Evolutionary conservation across 2,888 invertebrate species (phyloP), one percentile per base, ranked within the genome.

Genomic region (Ophonus ardosiacus): DNA sequence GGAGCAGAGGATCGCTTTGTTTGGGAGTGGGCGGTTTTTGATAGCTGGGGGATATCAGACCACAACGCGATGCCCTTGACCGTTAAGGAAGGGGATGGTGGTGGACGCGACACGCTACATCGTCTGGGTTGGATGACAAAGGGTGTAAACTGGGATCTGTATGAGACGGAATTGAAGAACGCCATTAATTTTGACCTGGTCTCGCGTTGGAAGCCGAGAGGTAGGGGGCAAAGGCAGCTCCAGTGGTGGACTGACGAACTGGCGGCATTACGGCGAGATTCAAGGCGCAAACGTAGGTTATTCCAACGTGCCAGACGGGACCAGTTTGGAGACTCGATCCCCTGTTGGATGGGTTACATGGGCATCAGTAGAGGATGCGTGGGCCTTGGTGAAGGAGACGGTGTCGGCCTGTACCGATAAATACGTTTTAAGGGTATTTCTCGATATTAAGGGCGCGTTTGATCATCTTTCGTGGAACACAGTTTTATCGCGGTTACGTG

Each of bases 381-480:
- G n/a, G 57, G n/a, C 0, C 4, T 1, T 7, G 15, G 7, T 59
- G 10, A 59, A 59, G 15, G 7, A 7, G 13, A 4, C 17, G 5
- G 85, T 86, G 15, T 10, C 17, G 0, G 24, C 15, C 4, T 61
- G 76, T 17, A 0, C 1, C 0, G 31, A 17, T 3, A 85, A 80
- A 17, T 86, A 85, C 43, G 86, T 86, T 1, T 61, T 85, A n/a
- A 80, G 86, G 0, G 38, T 86, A 2, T 85, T 86, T 59, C 80
- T 86, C 0, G 85, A 86, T 18, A 83, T 85, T n/a, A 85, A 68
- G 21, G 74, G 85, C 7, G 83, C 85, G 13, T 86, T 86, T 31
- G 85, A 86, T 15, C 40, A 79, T 18, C 43, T 86, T 1, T 21
- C 18, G 13, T 86, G 85, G 86, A 7, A 8, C 13, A 8, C 40